These are phyloP conservation scores for Thymelicus sylvestris DNA, from an alignment of 2,888 invertebrate species.

Conservation along the genomic window DNA sequence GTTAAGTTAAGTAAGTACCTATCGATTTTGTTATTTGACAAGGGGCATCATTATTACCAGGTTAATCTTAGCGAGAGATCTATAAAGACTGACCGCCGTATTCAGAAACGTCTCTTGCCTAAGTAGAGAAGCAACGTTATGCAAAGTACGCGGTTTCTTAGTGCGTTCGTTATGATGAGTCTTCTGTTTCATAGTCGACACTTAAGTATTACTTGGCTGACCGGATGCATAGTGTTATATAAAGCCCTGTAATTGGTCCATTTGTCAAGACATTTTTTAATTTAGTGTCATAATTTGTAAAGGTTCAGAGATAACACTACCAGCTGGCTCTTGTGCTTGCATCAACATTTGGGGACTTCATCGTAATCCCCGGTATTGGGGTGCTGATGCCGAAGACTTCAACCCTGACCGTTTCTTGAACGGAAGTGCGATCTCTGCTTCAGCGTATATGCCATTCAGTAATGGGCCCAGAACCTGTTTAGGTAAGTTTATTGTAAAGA, in stretches of 20 bases:
- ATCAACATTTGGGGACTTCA: constrained; percentile 56
- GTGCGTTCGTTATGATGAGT: too few species aligned
- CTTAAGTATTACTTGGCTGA: too few species aligned
- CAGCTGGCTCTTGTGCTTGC: constrained; percentile 38
- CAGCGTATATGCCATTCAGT: constrained; percentile 57
- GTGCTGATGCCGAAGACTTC: constrained; percentile 56
- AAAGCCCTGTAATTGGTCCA: too few species aligned
- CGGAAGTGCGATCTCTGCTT: constrained; percentile 31
- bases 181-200: too few species aligned
- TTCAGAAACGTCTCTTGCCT: too few species aligned
- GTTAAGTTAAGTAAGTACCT: constrained; percentile 11
- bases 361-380: constrained; percentile 63
- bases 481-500: too few species aligned
- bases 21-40: neutral
- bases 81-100: too few species aligned
- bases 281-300: neutral
- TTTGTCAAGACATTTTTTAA: neutral
- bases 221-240: too few species aligned
- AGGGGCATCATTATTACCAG: too few species aligned
- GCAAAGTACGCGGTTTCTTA: too few species aligned
- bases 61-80: too few species aligned
- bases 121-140: too few species aligned
- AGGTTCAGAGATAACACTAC: constrained; percentile 4
- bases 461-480: constrained; percentile 56
- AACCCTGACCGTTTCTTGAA: constrained; percentile 62